phyloP scores from a whole-genome alignment of 2,888 invertebrate genomes.

The Sialis fuliginosa region DNA sequence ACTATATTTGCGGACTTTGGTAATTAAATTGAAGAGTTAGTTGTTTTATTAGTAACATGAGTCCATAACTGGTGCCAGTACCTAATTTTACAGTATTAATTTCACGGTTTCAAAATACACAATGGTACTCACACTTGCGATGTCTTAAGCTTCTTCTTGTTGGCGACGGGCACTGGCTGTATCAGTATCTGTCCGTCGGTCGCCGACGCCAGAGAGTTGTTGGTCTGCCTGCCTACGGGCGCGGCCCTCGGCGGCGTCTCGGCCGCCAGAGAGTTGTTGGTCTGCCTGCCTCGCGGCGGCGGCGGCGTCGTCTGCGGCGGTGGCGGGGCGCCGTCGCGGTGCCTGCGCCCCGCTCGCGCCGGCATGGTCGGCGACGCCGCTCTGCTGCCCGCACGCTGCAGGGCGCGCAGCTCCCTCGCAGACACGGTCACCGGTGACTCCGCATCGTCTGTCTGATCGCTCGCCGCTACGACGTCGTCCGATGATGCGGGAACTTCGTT shows the following conservation, averaged over 20 bases:
- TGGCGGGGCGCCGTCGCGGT: conserved; percentile 64
- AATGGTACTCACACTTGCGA: conserved; percentile 43
- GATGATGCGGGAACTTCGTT: conserved; percentile 3
- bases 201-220: conserved; percentile 69
- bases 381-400: conserved; percentile 5
- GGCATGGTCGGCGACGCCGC: conserved; percentile 34
- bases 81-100: too few species aligned
- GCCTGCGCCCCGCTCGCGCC: conserved; percentile 20
- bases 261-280: conserved; percentile 39
- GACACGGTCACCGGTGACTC: background rate
- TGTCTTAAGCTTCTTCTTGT: conserved; percentile 40
- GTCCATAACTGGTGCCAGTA: too few species aligned
- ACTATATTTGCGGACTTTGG: too few species aligned
- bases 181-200: conserved; percentile 64
- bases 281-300: conserved; percentile 46
- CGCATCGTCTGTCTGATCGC: background rate
- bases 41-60: too few species aligned
- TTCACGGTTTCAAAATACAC: too few species aligned
- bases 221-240: conserved; percentile 56
- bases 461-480: conserved; percentile 3
- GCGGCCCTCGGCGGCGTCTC: conserved; percentile 6
- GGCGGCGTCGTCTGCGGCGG: conserved; percentile 7
- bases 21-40: too few species aligned
- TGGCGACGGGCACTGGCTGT: conserved; percentile 26
- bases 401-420: conserved; percentile 5